These are phyloP conservation scores for Melanargia galathea DNA, from an alignment of 2,888 invertebrate species.

Conservation along the genomic window DNA sequence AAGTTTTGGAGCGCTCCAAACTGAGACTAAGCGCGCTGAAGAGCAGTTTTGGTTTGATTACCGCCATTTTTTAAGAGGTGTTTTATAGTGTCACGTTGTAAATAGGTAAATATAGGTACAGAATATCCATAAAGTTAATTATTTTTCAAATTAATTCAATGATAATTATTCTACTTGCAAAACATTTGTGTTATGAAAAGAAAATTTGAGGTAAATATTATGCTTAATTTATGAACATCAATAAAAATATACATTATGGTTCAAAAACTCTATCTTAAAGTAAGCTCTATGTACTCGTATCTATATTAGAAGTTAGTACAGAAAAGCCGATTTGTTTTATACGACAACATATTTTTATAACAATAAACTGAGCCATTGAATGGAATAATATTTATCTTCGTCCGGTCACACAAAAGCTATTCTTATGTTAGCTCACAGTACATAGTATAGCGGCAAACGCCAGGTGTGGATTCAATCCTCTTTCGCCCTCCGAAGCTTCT, in stretches of 20 bases:
- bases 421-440: constrained; percentile 34
- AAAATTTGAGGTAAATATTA: no score
- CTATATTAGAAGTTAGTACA: not conserved
- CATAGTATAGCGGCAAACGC: constrained; percentile 60
- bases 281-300: not conserved
- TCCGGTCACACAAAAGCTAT: constrained; percentile 32
- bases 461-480: constrained; percentile 75
- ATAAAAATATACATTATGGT: not conserved
- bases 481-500: constrained; percentile 69
- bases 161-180: no score
- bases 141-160: no score
- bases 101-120: no score
- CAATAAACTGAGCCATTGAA: constrained; percentile 22
- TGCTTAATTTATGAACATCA: no score
- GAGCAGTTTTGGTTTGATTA: no score
- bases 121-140: no score
- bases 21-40: no score
- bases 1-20: no score
- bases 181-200: no score
- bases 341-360: constrained; percentile 16
- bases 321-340: constrained; percentile 22
- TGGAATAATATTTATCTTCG: constrained; percentile 27
- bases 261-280: not conserved
- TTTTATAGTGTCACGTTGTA: no score
- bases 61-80: no score